Conservation (phyloP, 2,113 vertebrate genomes). For the Apaloderma vittatum region DNA sequence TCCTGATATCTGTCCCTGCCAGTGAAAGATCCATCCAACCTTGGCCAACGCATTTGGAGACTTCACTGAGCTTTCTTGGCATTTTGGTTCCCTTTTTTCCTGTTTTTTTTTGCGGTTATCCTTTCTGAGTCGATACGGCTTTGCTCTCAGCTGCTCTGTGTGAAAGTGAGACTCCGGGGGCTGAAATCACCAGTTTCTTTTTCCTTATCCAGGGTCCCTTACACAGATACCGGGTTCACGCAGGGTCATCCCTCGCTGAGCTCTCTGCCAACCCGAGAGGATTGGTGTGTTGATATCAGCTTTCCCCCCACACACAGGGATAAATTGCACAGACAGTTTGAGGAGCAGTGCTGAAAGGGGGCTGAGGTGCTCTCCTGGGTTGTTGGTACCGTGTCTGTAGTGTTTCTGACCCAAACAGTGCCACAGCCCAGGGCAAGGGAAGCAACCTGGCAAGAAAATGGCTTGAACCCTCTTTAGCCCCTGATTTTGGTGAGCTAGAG, state of each 20-base stretch:
- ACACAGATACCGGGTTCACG: neutral
- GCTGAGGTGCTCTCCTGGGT: neutral
- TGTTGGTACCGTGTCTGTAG: neutral
- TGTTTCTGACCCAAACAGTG: neutral
- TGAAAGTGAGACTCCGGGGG: neutral
- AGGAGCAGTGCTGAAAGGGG: neutral
- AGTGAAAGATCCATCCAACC: neutral
- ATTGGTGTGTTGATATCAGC: neutral
- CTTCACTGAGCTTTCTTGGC: neutral
- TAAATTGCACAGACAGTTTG: neutral
- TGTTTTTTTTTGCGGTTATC: neutral
- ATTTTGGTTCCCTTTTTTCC: neutral
- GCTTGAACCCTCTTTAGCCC: neutral
- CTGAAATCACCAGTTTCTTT: neutral
- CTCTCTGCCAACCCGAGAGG: neutral
- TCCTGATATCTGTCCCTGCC: neutral
- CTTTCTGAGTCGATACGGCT: neutral
- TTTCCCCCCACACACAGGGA: neutral
- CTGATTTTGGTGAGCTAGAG: neutral
- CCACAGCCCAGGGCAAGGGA: neutral
- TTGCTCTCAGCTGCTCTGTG: neutral
- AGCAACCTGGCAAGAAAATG: neutral
- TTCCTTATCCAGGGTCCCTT: neutral
- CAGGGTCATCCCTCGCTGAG: neutral
- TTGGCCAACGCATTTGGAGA: neutral